Evolutionary conservation across 1,140 invertebrate species (phyloP), one percentile per base, ranked within the genome.

Genomic region (Mesaphorura yosii): DNA sequence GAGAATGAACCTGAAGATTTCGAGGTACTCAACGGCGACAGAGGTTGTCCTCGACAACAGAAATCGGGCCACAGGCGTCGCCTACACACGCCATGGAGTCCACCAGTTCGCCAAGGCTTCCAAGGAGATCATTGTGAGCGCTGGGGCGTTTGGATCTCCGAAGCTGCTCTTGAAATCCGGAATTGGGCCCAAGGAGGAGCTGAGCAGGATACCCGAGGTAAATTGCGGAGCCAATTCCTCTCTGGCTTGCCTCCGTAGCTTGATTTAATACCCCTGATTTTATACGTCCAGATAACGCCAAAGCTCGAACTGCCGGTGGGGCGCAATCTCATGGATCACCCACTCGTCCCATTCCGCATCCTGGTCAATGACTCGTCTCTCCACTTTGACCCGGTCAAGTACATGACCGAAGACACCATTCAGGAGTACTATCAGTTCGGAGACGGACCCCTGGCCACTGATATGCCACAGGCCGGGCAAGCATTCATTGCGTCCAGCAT

Each of bases 161-260:
- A 65, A 72, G 54, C 34, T 76, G 17, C 59, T 76, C 6, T 67
- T 76, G 65, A 55, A 75, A 2, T 75, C 72, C 22, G 74, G 55
- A 19, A 51, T 57, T 15, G 55, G 55, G 12, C 31, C 37, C 10
- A 34, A 10, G 10, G 31, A 34, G n/a, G 31, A 34, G 31, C n/a
- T 34, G 31, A 34, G n/a, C n/a, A 10, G 10, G 31, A 10, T 34
- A 34, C 12, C 12, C 34, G 12, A 37, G 12, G 34, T 37, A 12
- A 12, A 12, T 12, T 12, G 34, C 34, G 34, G 12, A 12, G 34
- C 12, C n/a, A 12, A 12, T n/a, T 37, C n/a, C 34, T 37, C 34
- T n/a, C n/a, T n/a, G 34, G n/a, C 34, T 37, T 37, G n/a, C 34
- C 12, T 12, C 34, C 12, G n/a, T 37, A n/a, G n/a, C n/a, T 37